Evolutionary conservation across 2,888 invertebrate genomes (phyloP), one percentile per base, ranked within the genome.

Genomic region (Oconnorella tubifera): DNA sequence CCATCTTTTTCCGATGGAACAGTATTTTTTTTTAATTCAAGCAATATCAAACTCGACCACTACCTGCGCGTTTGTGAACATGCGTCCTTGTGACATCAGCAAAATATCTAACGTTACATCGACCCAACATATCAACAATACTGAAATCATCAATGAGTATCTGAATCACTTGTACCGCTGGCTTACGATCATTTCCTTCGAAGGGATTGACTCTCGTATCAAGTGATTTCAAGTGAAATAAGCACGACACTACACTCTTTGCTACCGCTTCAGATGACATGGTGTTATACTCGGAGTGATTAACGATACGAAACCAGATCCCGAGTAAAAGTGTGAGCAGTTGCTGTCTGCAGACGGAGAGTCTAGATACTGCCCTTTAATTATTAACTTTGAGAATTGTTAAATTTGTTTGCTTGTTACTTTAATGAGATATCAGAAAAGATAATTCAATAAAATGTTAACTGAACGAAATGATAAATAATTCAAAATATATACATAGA

Each of bases 71-170:
- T n/a, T n/a, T n/a, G n/a, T n/a, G n/a, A n/a, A n/a, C 76, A 49
- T 78, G 78, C 32, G 80, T 80, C 33, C 72, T 74, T 1, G 80
- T 80, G 19, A 75, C 75, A 60, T 79, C 77, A 2, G 79, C 76
- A 69, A 81, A 81, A 69, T 77, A 81, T 68, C 78, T 75, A 40
- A 81, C 78, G 69, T 80, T 80, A 31, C 78, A 75, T 40, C 75
- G 74, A 1, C 97, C 97, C 82, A 98, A 97, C 73, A 98, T 86
- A 83, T 96, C 92, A 69, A 92, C 91, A 40, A 92, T 90, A 66
- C 96, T 94, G 85, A 96, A 98, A 84, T 95, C 93, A 83, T 96
- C 95, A 76, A 97, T 96, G 82, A 98, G 88, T 81, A 95, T 91
- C 79, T 96, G 92, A 90, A 97, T 94, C 72, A 98, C 92, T 76